A percentile compares a stretch with the other conserved stretches of the same genome.
Evolutionary conservation across 2,888 invertebrate genomes (phyloP).

Genomic region (Chalcis sispes): DNA sequence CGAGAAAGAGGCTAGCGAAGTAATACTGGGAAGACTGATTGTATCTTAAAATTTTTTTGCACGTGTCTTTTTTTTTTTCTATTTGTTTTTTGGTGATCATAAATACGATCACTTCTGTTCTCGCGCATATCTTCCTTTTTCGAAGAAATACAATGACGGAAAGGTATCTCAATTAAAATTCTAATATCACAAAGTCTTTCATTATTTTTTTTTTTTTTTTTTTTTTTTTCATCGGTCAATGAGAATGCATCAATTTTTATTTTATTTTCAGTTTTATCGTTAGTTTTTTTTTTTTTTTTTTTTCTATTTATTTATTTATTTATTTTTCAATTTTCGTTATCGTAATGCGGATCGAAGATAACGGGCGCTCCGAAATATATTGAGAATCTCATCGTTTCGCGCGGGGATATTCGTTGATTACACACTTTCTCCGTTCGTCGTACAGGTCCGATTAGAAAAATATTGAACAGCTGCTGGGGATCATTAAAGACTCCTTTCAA

Average conservation of each 20-base stretch:
- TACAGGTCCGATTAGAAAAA: conserved; percentile 55
- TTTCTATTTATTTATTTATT: too few relatives aligned
- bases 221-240: conserved; percentile 47
- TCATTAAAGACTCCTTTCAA: conserved; percentile 51
- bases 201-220: too few relatives aligned
- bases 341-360: conserved; percentile 45
- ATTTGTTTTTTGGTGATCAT: conserved; percentile 48
- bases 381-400: conserved; percentile 37
- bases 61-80: conserved; percentile 50
- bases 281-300: too few relatives aligned
- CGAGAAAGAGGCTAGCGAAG: conserved; percentile 47
- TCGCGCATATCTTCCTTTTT: conserved; percentile 50
- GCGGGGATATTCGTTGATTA: conserved; percentile 58
- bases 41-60: conserved; percentile 51
- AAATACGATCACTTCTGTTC: conserved; percentile 48
- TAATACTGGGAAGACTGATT: conserved; percentile 63
- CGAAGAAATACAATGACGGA: conserved; percentile 53
- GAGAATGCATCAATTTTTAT: conserved; percentile 49
- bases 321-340: too few relatives aligned
- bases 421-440: conserved; percentile 51
- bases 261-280: too few relatives aligned
- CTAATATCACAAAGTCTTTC: conserved; percentile 62
- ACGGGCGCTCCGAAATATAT: conserved; percentile 42
- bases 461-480: conserved; percentile 51
- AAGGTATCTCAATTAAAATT: conserved; percentile 58